Conservation (phyloP, 2,113 vertebrate genomes). For the Galbula dea region DNA sequence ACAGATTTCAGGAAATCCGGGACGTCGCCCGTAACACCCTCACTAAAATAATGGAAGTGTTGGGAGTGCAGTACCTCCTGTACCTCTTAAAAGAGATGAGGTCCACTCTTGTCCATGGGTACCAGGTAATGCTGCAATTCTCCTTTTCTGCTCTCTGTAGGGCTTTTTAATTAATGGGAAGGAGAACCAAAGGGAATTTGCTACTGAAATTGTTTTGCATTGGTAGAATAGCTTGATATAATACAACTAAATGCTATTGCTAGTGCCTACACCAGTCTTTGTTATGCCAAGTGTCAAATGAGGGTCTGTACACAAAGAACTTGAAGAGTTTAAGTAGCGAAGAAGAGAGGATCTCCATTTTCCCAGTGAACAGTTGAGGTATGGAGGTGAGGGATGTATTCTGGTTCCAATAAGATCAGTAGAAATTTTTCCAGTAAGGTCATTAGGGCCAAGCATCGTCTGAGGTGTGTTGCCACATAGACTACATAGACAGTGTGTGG, state of each 20-base stretch:
- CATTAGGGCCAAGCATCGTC: neutral
- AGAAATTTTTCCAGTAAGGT: neutral
- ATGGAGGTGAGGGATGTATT: neutral
- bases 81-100: conserved; percentile 93
- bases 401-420: neutral
- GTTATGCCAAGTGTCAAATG: neutral
- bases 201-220: neutral
- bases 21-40: conserved; percentile 90
- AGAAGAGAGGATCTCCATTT: neutral
- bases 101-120: conserved; percentile 86
- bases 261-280: neutral
- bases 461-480: neutral
- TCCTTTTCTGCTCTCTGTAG: neutral
- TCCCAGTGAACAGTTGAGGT: neutral
- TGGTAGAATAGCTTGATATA: neutral
- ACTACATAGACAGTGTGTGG: neutral
- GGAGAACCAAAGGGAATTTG: neutral
- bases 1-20: conserved; percentile 92
- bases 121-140: conserved; percentile 80
- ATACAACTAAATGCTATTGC: neutral
- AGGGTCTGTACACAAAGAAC: neutral
- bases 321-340: neutral
- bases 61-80: conserved; percentile 86
- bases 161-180: neutral
- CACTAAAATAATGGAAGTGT: conserved; percentile 87